phyloP scores from a whole-genome alignment of 2,888 invertebrate species.

The Limnephilus auricula region DNA sequence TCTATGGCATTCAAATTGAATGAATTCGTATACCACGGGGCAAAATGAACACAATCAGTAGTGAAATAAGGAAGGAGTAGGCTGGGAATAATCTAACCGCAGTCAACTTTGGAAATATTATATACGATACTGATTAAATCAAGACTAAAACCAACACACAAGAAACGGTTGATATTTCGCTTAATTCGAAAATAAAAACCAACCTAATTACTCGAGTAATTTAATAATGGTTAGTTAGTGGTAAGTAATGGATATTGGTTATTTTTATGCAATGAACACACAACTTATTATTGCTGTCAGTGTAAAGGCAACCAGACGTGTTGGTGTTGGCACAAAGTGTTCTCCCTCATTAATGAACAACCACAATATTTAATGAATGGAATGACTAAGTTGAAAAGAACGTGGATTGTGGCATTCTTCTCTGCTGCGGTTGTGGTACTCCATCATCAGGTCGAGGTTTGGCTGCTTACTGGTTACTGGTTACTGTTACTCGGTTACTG shows the following conservation, averaged over 20 bases:
- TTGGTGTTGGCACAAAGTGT: neutral
- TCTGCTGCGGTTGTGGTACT: conserved; percentile 23
- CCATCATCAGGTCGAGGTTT: conserved; percentile 20
- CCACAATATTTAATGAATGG: conserved; percentile 54
- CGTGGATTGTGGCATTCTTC: conserved; percentile 36
- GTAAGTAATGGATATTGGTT: conserved; percentile 2
- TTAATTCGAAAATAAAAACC: neutral
- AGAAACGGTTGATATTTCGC: neutral
- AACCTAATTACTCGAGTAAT: neutral
- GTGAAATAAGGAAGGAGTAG: neutral
- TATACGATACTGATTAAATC: neutral
- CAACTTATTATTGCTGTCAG: neutral
- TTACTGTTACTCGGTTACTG: neutral
- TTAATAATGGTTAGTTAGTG: conserved; percentile 2
- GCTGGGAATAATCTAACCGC: neutral
- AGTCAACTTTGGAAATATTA: neutral
- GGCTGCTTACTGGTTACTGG: neutral
- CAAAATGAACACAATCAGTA: neutral
- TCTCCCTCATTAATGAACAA: conserved; percentile 40
- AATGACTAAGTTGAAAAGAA: conserved; percentile 38
- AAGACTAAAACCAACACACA: neutral
- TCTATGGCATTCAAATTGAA: neutral
- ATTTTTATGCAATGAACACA: neutral
- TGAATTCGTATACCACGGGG: neutral
- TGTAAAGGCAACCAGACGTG: neutral